Evolutionary conservation across 2,113 vertebrate genomes (phyloP), one percentile per base, ranked within the genome.

Genomic region (Odobenus rosmarus): DNA sequence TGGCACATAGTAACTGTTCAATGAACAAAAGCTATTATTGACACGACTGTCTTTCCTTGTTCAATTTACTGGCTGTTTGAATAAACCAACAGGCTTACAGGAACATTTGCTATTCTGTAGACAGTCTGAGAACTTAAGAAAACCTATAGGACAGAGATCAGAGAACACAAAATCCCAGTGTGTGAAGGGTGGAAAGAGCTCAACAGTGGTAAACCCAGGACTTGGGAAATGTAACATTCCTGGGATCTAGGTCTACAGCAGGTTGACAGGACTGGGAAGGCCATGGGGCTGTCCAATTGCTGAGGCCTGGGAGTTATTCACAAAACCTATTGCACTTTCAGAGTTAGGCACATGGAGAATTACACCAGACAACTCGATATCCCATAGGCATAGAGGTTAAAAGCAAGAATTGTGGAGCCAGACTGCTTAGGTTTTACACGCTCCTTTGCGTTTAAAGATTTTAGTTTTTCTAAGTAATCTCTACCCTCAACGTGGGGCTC

Each of bases 81-180:
- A 74, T 88, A 92, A 96, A 55, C 53, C 59, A 94, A 77, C 15
- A 96, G 51, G 57, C 53, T 84, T 82, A 96, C 59, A 42, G 39
- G 39, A 53, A 95, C 46, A 7, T 42, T 71, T 84, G 11, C 7
- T 67, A 28, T 53, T 93, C 21, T 62, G 57, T 31, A 88, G 88
- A 85, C 42, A 76, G 49, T 94, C 57, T 80, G 7, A 94, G 71
- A 42, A 80, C 33, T 24, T 62, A 12, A 26, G 46, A 95, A 93
- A 92, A 79, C 21, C 55, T 39, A 80, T 1, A 84, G 23, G 80
- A 80, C 15, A 87, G 53, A 88, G 42, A 79, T 67, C 39, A 87
- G 55, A 95, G 10, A 76, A 15, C 61, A 93, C 26, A 93, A 18
- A 88, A 74, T 82, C 55, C 39, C 24, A 81, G 67, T 0, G 28